phyloP scores from a whole-genome alignment of 2,113 vertebrate species.

The Sander vitreus region DNA sequence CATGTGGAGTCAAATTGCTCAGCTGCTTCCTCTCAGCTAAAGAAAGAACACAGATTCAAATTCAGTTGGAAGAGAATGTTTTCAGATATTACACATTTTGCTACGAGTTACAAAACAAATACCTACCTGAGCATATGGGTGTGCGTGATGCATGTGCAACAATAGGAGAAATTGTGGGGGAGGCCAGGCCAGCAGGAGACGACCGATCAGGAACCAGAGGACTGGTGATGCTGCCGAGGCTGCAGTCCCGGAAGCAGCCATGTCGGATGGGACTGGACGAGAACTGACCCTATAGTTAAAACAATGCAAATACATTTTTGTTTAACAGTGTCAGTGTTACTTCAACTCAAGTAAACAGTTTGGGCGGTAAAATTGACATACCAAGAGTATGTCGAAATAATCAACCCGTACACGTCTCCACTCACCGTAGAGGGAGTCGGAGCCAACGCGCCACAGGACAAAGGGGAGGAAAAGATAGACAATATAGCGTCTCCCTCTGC shows the following conservation, averaged over 20 bases:
- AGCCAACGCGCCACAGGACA: constrained; percentile 80
- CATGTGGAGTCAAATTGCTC: constrained; percentile 86
- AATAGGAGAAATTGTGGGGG: constrained; percentile 92
- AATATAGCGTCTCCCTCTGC: constrained; percentile 70
- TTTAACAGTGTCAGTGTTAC: background rate
- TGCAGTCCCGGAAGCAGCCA: constrained; percentile 87
- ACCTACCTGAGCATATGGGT: constrained; percentile 87
- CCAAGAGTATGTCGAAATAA: background rate
- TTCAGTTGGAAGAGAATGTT: background rate
- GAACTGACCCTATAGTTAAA: constrained; percentile 90
- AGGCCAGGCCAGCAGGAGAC: constrained; percentile 80
- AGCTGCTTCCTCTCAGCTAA: constrained; percentile 85
- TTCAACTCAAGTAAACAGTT: background rate
- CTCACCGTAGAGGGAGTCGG: constrained; percentile 90
- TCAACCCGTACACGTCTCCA: constrained; percentile 2
- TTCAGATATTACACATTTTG: background rate
- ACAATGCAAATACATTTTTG: background rate
- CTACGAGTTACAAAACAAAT: background rate
- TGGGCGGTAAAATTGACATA: no score
- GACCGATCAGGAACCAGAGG: constrained; percentile 86
- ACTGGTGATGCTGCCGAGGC: constrained; percentile 91
- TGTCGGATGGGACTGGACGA: constrained; percentile 96
- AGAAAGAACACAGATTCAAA: constrained; percentile 8
- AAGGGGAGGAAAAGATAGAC: constrained; percentile 87
- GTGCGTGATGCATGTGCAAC: constrained; percentile 83